Conservation (phyloP, 2,113 vertebrate species). For the Pterocles gutturalis region DNA sequence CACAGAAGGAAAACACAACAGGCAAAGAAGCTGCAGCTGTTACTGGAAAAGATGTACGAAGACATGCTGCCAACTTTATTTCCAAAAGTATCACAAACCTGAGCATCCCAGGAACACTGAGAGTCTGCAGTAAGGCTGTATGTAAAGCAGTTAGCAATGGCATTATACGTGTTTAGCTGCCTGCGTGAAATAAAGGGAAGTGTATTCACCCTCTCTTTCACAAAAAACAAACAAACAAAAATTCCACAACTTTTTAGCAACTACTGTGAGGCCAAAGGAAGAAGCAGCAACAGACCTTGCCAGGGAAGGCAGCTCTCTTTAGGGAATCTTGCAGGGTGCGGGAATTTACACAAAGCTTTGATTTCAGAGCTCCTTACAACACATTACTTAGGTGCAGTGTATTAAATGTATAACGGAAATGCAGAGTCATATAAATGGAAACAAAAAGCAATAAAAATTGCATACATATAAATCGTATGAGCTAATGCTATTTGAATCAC, state of each 20-base stretch:
- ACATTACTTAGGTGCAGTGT: background rate
- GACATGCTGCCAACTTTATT: constrained; percentile 56
- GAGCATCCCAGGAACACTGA: constrained; percentile 35
- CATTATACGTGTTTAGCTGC: background rate
- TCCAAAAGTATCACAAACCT: constrained; percentile 60
- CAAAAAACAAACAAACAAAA: background rate
- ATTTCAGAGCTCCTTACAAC: background rate
- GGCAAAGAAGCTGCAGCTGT: constrained; percentile 62
- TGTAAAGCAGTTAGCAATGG: constrained; percentile 17
- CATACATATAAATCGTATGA: background rate
- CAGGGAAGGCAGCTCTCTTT: background rate
- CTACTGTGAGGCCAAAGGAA: background rate
- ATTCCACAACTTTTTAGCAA: background rate
- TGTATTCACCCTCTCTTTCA: background rate
- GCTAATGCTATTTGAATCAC: background rate
- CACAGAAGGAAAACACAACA: constrained; percentile 71
- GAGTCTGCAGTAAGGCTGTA: background rate
- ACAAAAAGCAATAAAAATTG: background rate
- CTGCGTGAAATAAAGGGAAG: background rate
- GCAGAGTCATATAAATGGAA: fast-evolving
- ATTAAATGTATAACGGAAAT: background rate
- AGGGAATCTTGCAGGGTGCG: background rate
- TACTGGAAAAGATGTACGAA: constrained; percentile 16
- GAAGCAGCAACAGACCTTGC: background rate
- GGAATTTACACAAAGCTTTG: background rate